Conservation (phyloP, 1,140 invertebrate species). For the Hypsibius dujardini region DNA sequence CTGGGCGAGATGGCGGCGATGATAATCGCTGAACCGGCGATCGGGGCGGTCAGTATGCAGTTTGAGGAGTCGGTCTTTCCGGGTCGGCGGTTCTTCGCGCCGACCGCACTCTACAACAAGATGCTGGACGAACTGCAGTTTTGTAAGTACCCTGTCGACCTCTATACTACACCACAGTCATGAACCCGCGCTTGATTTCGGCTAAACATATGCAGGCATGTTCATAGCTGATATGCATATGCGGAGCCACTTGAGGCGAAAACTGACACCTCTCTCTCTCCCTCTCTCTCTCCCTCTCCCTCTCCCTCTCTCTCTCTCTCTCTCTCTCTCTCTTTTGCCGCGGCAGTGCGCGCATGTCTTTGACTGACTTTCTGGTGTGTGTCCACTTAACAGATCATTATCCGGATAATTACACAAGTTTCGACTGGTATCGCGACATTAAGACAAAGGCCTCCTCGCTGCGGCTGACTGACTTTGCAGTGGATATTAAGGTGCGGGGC, state of each 20-base stretch:
- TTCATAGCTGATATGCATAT: too few relatives aligned
- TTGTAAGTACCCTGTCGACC: neutral
- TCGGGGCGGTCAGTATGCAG: constrained; percentile 10
- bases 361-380: too few relatives aligned
- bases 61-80: constrained; percentile 7
- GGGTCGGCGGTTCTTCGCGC: constrained; percentile 14
- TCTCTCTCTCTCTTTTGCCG: too few relatives aligned
- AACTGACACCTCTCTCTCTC: neutral
- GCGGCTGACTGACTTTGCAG: neutral
- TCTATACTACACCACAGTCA: too few relatives aligned
- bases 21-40: constrained; percentile 16
- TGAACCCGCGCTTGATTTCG: too few relatives aligned
- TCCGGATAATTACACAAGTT: constrained; percentile 9
- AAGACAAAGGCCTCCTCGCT: neutral
- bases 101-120: constrained; percentile 14
- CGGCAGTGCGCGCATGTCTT: too few relatives aligned
- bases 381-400: neutral
- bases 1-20: constrained; percentile 16
- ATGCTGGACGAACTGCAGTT: constrained; percentile 16
- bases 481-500: neutral
- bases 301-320: too few relatives aligned
- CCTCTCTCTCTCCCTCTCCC: too few relatives aligned
- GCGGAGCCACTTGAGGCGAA: neutral
- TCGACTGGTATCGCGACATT: constrained; percentile 9
- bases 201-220: too few relatives aligned